Conservation (phyloP, 2,113 vertebrate species). For the Peromyscus polionotus region DNA sequence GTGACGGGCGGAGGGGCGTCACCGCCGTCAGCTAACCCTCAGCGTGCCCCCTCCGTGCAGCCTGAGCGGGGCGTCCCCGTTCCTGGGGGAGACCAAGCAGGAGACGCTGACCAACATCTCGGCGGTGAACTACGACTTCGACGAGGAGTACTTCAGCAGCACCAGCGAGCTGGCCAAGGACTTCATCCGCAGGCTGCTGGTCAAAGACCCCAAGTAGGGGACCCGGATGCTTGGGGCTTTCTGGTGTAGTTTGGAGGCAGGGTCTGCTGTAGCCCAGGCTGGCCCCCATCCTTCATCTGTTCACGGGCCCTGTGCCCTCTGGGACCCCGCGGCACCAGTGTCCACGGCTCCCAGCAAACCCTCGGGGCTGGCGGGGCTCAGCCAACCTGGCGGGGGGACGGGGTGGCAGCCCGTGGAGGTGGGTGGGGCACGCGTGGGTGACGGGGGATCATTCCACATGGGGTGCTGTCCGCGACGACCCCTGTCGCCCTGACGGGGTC, state of each 20-base stretch:
- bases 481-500: not conserved
- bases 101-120: conserved; percentile 99
- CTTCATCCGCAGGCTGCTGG: conserved; percentile 96
- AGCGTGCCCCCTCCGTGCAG: conserved; percentile 76
- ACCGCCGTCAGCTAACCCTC: not conserved
- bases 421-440: not conserved
- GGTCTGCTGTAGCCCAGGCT: not conserved
- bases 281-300: not conserved
- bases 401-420: too few relatives aligned
- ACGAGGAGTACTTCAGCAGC: conserved; percentile 98
- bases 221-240: not conserved
- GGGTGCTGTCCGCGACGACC: not conserved
- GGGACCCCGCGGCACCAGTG: not conserved
- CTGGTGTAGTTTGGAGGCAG: not conserved
- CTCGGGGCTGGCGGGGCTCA: not conserved
- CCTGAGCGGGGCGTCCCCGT: conserved; percentile 95
- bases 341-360: not conserved
- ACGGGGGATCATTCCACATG: not conserved
- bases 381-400: not conserved
- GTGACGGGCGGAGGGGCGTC: not conserved
- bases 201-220: conserved; percentile 97
- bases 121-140: conserved; percentile 97
- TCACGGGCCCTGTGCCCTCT: not conserved
- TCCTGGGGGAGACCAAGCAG: conserved; percentile 98
- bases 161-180: conserved; percentile 99